Conservation (phyloP, 2,113 vertebrate genomes). For the Tyto alba region DNA sequence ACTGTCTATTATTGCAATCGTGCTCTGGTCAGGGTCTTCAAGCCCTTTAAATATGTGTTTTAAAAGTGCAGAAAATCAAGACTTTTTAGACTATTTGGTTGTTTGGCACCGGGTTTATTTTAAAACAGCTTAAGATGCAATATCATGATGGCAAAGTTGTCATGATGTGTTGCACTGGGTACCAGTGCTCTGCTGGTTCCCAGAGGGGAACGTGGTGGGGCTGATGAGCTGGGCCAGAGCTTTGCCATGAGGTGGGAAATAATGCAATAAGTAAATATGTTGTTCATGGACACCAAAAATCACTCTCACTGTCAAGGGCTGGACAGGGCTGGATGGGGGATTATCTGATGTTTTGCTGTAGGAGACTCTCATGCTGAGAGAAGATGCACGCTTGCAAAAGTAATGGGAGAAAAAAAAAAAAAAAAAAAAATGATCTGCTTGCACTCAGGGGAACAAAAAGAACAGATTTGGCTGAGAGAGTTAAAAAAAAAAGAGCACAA, state of each 20-base stretch:
- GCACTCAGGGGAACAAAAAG: background rate
- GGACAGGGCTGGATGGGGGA: background rate
- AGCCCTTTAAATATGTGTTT: background rate
- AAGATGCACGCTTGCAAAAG: background rate
- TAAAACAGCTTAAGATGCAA: background rate
- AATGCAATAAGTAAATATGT: rapidly evolving
- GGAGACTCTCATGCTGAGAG: rapidly evolving
- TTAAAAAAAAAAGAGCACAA: background rate
- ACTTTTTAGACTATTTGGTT: background rate
- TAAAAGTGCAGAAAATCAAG: background rate
- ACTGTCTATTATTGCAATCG: background rate
- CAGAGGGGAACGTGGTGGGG: background rate
- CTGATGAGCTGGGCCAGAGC: background rate
- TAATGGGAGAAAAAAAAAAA: background rate
- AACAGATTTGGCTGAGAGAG: background rate
- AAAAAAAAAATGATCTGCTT: no score
- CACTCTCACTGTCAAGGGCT: background rate
- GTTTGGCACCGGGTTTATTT: background rate
- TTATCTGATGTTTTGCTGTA: background rate
- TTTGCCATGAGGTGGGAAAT: background rate
- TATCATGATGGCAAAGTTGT: rapidly evolving
- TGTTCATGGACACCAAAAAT: background rate
- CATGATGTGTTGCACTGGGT: rapidly evolving
- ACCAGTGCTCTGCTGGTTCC: rapidly evolving
- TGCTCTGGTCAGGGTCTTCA: background rate